Evolutionary conservation across 2,888 invertebrate genomes (phyloP).

Genomic region (Eristalinus aeneus): DNA sequence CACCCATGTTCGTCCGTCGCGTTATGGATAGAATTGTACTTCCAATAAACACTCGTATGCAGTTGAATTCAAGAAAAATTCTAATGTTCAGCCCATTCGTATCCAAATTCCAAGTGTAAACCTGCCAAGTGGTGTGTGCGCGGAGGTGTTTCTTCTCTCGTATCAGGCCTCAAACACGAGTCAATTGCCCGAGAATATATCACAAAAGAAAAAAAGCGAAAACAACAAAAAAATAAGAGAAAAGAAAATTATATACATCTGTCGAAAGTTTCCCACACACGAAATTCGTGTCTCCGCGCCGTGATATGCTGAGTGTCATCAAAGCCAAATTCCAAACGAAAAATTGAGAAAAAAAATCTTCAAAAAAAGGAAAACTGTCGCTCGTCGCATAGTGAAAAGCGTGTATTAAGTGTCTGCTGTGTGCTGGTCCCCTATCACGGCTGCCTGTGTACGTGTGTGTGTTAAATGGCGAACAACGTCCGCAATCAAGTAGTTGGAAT

Average conservation of each 20-base stretch:
- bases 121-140: constrained; percentile 32
- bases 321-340: background rate
- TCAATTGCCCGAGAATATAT: constrained; percentile 8
- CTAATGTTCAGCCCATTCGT: constrained; percentile 28
- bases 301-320: constrained; percentile 4
- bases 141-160: constrained; percentile 36
- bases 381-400: constrained; percentile 41
- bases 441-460: constrained; percentile 41
- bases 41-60: constrained; percentile 31
- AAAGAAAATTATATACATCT: constrained; percentile 47
- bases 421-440: constrained; percentile 5
- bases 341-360: constrained; percentile 13
- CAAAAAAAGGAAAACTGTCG: constrained; percentile 44
- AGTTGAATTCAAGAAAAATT: constrained; percentile 28
- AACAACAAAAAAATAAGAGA: constrained; percentile 14
- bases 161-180: constrained; percentile 39
- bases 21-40: constrained; percentile 58
- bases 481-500: constrained; percentile 43
- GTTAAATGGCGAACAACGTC: constrained; percentile 56
- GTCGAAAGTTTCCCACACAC: constrained; percentile 53
- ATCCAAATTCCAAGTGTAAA: constrained; percentile 54
- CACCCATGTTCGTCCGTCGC: constrained; percentile 38
- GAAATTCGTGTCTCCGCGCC: constrained; percentile 39
- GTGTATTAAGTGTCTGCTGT: constrained; percentile 44
- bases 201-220: background rate